Base-by-base conservation (phyloP, 2,888 invertebrate genomes). In the Caenorhabditis parvicauda region DNA sequence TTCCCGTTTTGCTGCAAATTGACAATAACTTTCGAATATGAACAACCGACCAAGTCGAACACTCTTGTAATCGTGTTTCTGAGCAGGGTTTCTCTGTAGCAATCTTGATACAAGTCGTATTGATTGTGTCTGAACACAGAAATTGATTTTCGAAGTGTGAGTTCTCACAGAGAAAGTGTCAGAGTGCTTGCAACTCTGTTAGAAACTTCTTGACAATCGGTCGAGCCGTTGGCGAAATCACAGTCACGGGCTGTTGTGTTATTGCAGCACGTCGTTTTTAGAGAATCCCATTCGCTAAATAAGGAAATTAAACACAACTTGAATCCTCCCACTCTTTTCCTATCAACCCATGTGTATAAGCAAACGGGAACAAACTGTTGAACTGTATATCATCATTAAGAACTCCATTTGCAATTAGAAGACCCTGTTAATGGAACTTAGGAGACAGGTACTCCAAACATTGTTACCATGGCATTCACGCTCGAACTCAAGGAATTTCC, bases 381-480 rank as follows among this genome's bases (percentile, higher is more conserved):
- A 60, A 63, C 43, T 72, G 65, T 28, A 60, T 54, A 19, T 43
- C 50, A 32, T 55, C 54, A 42, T 51, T 62, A 24, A 74, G 32
- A 42, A 65, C 59, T 19, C 70, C 75, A 44, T 74, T 76, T 7
- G 67, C 75, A 27, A 76, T 53, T 1, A 61, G 35, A 9, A 67
- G 38, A 7, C 67, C 64, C 59, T 65, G 17, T 17, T 50, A 32
- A 27, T 2, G 12, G 14, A n/a, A n/a, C n/a, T n/a, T n/a, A n/a
- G n/a, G n/a, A 9, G 35, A n/a, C n/a, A 12, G 9, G 9, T 32
- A 32, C n/a, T 12, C n/a, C 35, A 32, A 9, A 32, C n/a, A 32
- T 12, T n/a, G n/a, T 49, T 28, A 59, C 54, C 17, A 28, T 25
- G 9, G 39, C 29, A 17, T 49, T 47, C 14, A 63, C 54, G n/a